Percentiles rank a stretch among this genome's conserved stretches.
Conservation (phyloP, 2,113 vertebrate genomes). For the Syngnathus floridae region DNA sequence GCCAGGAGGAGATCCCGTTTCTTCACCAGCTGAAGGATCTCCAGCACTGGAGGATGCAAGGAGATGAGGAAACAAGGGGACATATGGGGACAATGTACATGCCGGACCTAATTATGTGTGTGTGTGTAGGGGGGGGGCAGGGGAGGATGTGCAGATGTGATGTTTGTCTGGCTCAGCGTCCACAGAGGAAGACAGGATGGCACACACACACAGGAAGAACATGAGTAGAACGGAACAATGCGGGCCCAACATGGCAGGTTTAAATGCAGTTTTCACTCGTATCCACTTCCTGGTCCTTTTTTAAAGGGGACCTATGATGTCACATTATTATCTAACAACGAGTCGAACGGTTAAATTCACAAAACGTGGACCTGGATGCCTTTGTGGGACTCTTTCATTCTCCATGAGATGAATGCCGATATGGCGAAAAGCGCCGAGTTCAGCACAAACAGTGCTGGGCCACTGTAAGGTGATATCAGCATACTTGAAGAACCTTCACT, state of each 20-base stretch:
- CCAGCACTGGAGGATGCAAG: slow-evolving; percentile 69
- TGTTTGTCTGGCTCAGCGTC: slow-evolving; percentile 1
- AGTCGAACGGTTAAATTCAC: too few relatives aligned
- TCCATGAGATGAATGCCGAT: too few relatives aligned
- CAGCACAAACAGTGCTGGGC: background rate
- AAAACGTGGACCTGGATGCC: too few relatives aligned
- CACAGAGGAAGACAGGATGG: slow-evolving; percentile 4
- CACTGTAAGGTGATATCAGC: background rate
- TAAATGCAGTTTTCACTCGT: background rate
- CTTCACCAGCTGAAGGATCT: slow-evolving; percentile 86
- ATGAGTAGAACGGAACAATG: background rate
- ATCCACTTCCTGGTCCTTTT: background rate
- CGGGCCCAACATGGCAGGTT: background rate
- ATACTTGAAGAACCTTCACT: background rate
- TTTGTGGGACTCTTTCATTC: too few relatives aligned
- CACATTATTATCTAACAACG: too few relatives aligned
- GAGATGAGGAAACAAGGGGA: background rate
- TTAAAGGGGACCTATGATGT: background rate
- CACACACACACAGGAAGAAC: slow-evolving; percentile 10
- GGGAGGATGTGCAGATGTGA: background rate
- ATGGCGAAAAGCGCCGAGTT: background rate
- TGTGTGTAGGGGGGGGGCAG: background rate
- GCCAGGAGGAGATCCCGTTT: slow-evolving; percentile 79
- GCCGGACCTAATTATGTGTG: background rate
- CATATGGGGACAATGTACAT: background rate